Percentiles rank a stretch among this genome's conserved stretches.
Evolutionary conservation across 1,140 invertebrate species (phyloP).

Genomic region (Achatina immaculata): DNA sequence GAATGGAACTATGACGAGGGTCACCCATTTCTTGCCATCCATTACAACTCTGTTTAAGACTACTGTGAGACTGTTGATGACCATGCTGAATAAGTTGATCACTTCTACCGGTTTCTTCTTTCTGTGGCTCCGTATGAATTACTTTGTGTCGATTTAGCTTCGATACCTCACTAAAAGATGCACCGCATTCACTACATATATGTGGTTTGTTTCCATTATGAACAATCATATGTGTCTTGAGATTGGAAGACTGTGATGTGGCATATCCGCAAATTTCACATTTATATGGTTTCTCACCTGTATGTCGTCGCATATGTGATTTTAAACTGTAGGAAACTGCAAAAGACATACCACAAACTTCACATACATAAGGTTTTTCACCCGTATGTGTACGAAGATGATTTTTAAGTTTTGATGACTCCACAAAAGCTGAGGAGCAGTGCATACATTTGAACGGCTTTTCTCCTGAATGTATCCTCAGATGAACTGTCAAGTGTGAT

Average conservation of each 20-base stretch:
- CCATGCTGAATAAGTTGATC: background rate
- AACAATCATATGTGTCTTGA: slow-evolving; percentile 91
- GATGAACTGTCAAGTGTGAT: slow-evolving; percentile 27
- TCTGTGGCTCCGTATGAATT: background rate
- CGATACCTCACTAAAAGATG: background rate
- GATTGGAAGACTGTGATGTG: slow-evolving; percentile 90
- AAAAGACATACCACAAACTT: slow-evolving; percentile 78
- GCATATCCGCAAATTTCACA: slow-evolving; percentile 86
- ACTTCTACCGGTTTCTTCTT: background rate
- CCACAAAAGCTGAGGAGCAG: slow-evolving; percentile 16
- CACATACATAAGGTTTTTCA: slow-evolving; percentile 79
- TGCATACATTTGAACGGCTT: slow-evolving; percentile 20
- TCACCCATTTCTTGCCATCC: background rate
- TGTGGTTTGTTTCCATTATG: slow-evolving; percentile 96
- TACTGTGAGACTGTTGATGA: background rate
- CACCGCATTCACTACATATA: slow-evolving; percentile 84
- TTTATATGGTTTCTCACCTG: slow-evolving; percentile 74
- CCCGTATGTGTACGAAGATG: slow-evolving; percentile 40
- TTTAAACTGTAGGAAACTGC: slow-evolving; percentile 32
- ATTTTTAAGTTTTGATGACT: slow-evolving; percentile 27
- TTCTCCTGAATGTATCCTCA: slow-evolving; percentile 23
- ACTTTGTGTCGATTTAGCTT: slow-evolving; percentile 16
- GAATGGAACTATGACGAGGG: too few species aligned
- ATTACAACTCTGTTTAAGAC: background rate
- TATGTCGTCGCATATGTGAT: slow-evolving; percentile 35